Evolutionary conservation across 2,888 invertebrate species (phyloP).

Genomic region (Saturnia pavonia): DNA sequence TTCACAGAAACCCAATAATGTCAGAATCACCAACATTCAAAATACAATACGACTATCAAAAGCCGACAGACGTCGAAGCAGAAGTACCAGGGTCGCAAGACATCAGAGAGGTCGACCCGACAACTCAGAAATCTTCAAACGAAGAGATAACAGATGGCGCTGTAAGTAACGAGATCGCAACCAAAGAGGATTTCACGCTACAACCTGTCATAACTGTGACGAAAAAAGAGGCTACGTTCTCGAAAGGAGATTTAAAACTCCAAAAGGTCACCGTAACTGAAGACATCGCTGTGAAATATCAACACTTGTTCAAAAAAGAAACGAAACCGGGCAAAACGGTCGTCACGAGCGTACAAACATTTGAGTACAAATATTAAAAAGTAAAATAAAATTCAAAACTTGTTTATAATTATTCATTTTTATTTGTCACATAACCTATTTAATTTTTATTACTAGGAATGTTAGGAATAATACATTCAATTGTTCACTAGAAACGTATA

Average conservation of each 20-base stretch:
- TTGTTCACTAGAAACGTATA: too few relatives aligned
- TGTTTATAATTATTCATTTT: not conserved
- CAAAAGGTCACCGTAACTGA: conserved; percentile 67
- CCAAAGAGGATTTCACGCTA: conserved; percentile 35
- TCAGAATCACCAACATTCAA: conserved; percentile 36
- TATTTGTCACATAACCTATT: not conserved
- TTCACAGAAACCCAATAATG: conserved; percentile 48
- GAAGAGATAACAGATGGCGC: conserved; percentile 17
- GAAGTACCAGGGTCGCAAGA: conserved; percentile 60
- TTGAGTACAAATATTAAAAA: conserved; percentile 62
- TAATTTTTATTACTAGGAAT: too few relatives aligned
- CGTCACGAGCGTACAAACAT: conserved; percentile 56
- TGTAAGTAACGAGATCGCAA: conserved; percentile 31
- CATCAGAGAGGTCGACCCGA: conserved; percentile 38
- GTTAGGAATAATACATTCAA: too few relatives aligned
- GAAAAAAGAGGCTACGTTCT: conserved; percentile 57
- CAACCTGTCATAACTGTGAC: conserved; percentile 63
- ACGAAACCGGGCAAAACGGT: conserved; percentile 59
- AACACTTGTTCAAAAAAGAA: conserved; percentile 67
- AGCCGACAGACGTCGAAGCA: conserved; percentile 49
- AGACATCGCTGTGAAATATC: conserved; percentile 63
- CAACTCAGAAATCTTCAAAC: not conserved
- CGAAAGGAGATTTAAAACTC: conserved; percentile 60
- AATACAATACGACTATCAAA: conserved; percentile 42
- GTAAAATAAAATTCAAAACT: conserved; percentile 20